phyloP scores from a whole-genome alignment of 1,140 invertebrate genomes.

The Drosophila tropicalis region DNA sequence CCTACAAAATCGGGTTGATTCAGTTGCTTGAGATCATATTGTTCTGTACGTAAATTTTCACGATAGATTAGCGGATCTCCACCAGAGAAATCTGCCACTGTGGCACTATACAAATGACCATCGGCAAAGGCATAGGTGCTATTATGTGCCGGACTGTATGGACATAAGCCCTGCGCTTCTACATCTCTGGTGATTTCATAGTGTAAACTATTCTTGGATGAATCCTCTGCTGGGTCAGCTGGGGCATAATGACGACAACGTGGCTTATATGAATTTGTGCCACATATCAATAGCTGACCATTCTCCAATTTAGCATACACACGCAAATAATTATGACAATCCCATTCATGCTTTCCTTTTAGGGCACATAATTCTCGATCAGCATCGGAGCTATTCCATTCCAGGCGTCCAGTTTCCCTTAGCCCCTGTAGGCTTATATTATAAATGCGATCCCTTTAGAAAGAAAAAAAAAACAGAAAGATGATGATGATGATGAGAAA shows the following conservation, averaged over 20 bases:
- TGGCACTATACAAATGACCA: constrained; percentile 95
- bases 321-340: constrained; percentile 98
- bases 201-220: constrained; percentile 31
- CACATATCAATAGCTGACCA: constrained; percentile 93
- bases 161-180: constrained; percentile 93
- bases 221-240: constrained; percentile 37
- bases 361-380: constrained; percentile 93
- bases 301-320: constrained; percentile 89
- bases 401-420: constrained; percentile 87
- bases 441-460: constrained; percentile 88
- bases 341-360: constrained; percentile 93
- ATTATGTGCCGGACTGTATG: constrained; percentile 96
- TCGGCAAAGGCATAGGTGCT: constrained; percentile 94
- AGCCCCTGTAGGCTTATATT: constrained; percentile 90
- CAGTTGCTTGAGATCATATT: constrained; percentile 87
- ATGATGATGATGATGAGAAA: neutral
- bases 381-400: constrained; percentile 92
- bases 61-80: constrained; percentile 96
- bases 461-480: neutral
- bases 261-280: constrained; percentile 98
- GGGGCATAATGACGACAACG: constrained; percentile 88
- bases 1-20: constrained; percentile 93
- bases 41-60: constrained; percentile 93
- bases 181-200: constrained; percentile 86
- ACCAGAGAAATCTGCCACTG: constrained; percentile 96